Conservation (phyloP, 2,113 vertebrate species). For the Pimephales promelas region DNA sequence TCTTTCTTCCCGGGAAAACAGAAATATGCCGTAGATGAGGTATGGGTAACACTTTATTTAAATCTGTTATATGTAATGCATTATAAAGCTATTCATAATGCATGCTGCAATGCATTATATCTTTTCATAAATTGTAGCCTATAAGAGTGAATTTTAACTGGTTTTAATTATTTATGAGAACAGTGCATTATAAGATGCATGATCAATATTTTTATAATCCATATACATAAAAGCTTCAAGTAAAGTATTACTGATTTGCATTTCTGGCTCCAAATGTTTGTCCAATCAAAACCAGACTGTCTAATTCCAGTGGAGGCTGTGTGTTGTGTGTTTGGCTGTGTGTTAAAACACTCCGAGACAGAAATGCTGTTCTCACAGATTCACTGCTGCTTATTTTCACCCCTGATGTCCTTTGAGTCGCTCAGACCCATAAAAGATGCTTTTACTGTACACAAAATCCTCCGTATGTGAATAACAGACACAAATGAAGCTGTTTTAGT, state of each 20-base stretch:
- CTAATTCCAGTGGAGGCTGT: not conserved
- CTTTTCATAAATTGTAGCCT: too few relatives aligned
- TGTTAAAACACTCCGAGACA: not conserved
- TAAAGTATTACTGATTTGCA: not conserved
- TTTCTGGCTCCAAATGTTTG: not conserved
- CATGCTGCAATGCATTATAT: too few relatives aligned
- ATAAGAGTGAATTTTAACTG: too few relatives aligned
- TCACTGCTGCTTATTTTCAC: not conserved
- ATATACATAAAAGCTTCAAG: too few relatives aligned
- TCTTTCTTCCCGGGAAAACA: too few relatives aligned
- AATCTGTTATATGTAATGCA: too few relatives aligned
- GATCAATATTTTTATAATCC: too few relatives aligned
- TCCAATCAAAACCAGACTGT: not conserved
- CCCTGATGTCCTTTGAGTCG: not conserved
- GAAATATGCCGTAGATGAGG: too few relatives aligned
- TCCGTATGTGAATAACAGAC: not conserved
- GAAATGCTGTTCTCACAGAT: not conserved
- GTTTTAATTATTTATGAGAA: too few relatives aligned
- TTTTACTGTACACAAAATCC: constrained; percentile 8
- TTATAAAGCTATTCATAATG: too few relatives aligned
- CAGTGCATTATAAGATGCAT: too few relatives aligned
- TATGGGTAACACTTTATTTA: too few relatives aligned
- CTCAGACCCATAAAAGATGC: not conserved
- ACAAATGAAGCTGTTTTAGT: not conserved
- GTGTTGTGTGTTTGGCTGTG: not conserved